A percentile compares a stretch with the other conserved stretches of the same genome.
Evolutionary conservation across 2,888 invertebrate species (phyloP).

Genomic region (Noctua pronuba): DNA sequence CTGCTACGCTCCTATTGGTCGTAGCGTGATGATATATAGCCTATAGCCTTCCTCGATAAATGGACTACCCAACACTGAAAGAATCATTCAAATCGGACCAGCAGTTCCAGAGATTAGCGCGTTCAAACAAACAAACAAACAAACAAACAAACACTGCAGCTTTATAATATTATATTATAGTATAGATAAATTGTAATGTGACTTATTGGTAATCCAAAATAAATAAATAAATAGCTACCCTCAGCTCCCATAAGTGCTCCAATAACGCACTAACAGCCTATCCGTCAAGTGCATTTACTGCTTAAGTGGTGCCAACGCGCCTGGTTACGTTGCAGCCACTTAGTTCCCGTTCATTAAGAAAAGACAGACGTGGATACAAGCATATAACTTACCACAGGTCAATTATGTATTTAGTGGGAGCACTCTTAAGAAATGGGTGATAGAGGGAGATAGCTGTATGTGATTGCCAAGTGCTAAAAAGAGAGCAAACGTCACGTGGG

Average conservation of each 20-base stretch:
- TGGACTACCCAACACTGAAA: too few species aligned
- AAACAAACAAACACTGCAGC: too few species aligned
- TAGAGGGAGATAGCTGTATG: slow-evolving; percentile 20
- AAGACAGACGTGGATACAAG: slow-evolving; percentile 38
- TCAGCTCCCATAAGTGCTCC: not conserved
- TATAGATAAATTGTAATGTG: too few species aligned
- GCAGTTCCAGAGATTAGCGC: too few species aligned
- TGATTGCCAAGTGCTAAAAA: slow-evolving; percentile 18
- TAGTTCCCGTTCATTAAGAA: slow-evolving; percentile 51
- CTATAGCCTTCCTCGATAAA: too few species aligned
- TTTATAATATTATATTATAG: too few species aligned
- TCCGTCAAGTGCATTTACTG: slow-evolving; percentile 37
- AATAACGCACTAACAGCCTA: slow-evolving; percentile 23
- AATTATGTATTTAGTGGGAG: slow-evolving; percentile 52
- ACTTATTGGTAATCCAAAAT: too few species aligned
- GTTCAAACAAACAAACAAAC: too few species aligned
- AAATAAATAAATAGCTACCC: too few species aligned
- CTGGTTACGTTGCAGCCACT: slow-evolving; percentile 50
- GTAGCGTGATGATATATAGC: too few species aligned
- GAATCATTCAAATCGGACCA: too few species aligned
- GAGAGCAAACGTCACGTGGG: slow-evolving; percentile 17
- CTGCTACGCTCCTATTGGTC: too few species aligned
- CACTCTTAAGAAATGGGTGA: slow-evolving; percentile 18
- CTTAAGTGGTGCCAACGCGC: slow-evolving; percentile 37
- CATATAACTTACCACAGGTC: slow-evolving; percentile 37